Conservation (phyloP, 2,888 invertebrate species). For the Nemurella pictetii region DNA sequence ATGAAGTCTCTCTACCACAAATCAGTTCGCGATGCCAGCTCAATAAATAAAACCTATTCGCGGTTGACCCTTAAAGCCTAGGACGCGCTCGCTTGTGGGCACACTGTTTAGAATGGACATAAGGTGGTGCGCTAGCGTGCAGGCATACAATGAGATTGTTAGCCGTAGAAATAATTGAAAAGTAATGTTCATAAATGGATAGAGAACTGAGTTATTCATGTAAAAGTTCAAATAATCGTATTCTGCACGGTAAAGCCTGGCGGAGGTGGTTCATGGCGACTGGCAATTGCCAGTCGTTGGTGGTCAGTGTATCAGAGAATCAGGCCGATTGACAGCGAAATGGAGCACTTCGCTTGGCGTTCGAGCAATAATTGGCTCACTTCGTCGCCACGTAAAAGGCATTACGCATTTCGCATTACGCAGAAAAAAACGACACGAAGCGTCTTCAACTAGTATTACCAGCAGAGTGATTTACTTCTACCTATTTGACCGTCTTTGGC, state of each 20-base stretch:
- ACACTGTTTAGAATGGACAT: neutral
- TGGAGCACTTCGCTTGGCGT: neutral
- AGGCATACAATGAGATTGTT: neutral
- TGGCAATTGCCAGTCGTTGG: no score
- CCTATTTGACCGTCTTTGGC: no score
- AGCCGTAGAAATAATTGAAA: neutral
- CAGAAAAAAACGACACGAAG: no score
- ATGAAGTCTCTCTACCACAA: neutral
- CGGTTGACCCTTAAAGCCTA: neutral
- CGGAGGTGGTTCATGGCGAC: no score
- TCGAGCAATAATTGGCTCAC: neutral
- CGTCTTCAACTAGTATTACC: no score
- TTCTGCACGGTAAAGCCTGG: no score
- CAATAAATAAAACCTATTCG: neutral
- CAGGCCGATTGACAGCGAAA: neutral
- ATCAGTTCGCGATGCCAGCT: neutral
- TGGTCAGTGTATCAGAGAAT: neutral
- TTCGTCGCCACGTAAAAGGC: no score
- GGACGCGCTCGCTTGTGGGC: neutral
- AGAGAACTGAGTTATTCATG: neutral
- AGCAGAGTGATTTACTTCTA: no score
- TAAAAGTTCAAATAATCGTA: neutral
- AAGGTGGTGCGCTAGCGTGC: neutral
- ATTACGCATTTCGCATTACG: no score
- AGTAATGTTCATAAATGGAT: neutral